phyloP scores from a whole-genome alignment of 2,113 vertebrate genomes.

The Globicephala melas region DNA sequence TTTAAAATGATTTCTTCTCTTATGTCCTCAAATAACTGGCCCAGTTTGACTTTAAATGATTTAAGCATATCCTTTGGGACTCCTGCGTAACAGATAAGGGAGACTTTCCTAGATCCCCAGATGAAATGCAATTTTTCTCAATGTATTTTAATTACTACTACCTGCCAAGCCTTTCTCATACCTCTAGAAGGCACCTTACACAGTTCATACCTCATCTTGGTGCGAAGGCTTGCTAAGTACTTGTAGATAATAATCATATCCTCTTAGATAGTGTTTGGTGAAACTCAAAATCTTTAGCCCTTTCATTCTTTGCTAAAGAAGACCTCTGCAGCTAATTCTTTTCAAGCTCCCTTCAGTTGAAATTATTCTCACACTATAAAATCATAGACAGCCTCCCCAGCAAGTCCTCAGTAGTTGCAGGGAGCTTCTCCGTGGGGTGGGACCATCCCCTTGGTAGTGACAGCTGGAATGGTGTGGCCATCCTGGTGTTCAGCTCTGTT shows the following conservation, averaged over 20 bases:
- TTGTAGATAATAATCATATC: neutral
- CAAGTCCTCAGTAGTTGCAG: neutral
- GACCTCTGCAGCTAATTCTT: neutral
- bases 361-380: neutral
- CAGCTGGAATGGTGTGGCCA: neutral
- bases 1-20: neutral
- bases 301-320: neutral
- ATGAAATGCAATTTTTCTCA: constrained; percentile 7
- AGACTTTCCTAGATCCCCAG: neutral
- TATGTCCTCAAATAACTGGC: neutral
- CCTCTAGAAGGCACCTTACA: neutral
- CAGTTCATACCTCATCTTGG: neutral
- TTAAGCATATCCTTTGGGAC: neutral
- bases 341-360: neutral
- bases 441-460: no score
- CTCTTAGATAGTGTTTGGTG: neutral
- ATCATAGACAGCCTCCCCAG: neutral
- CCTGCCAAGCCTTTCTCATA: constrained; percentile 21
- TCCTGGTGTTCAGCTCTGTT: neutral
- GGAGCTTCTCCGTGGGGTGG: neutral
- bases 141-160: constrained; percentile 23
- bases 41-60: neutral
- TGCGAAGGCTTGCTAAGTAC: neutral
- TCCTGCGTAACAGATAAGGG: neutral
- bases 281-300: neutral